phyloP scores from a whole-genome alignment of 2,113 vertebrate species.

The Anhinga anhinga region DNA sequence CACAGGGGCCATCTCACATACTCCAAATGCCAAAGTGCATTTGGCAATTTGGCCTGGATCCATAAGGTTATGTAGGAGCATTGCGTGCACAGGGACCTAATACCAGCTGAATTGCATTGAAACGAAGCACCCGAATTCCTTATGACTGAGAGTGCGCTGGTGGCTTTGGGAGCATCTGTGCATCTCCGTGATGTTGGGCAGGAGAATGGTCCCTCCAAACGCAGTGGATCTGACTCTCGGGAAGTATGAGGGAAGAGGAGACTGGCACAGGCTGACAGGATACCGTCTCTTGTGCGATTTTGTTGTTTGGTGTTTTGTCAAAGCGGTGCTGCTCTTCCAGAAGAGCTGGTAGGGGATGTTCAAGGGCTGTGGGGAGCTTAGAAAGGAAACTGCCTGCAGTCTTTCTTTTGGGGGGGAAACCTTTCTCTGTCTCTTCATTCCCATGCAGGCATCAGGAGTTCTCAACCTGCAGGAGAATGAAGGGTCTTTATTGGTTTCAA shows the following conservation, averaged over 20 bases:
- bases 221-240: fast-evolving
- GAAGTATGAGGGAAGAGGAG: neutral
- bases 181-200: neutral
- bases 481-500: neutral
- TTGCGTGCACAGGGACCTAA: fast-evolving
- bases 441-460: neutral
- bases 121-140: neutral
- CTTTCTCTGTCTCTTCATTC: neutral
- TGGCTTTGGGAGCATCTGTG: neutral
- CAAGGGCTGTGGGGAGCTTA: neutral
- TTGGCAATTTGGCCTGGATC: neutral
- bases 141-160: neutral
- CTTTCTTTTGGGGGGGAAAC: neutral
- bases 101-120: neutral
- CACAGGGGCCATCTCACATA: fast-evolving
- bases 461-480: neutral
- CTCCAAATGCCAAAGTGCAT: neutral
- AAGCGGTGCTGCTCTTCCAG: neutral
- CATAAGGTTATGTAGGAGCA: neutral
- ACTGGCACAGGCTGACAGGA: neutral
- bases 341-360: neutral
- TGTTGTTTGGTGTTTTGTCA: neutral
- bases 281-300: fast-evolving
- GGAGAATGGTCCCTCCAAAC: neutral
- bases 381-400: neutral